These are phyloP conservation scores for Hoplostethus mediterraneus DNA, from an alignment of 2,797 vertebrate genomes.

Conservation along the genomic window DNA sequence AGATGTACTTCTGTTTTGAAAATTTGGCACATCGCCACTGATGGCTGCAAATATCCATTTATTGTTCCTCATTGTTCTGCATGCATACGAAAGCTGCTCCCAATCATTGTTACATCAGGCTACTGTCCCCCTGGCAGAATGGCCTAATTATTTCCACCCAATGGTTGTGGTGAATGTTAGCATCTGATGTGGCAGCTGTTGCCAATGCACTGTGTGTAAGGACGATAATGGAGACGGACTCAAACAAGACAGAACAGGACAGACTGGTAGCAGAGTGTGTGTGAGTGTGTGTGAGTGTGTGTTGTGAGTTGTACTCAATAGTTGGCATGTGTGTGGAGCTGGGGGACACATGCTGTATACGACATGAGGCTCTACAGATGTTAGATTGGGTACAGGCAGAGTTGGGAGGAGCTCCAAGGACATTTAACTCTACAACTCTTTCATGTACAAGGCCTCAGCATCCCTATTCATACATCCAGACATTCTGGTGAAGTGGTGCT, in stretches of 20 bases:
- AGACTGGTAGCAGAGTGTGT: constrained; percentile 53
- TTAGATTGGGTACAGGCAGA: constrained; percentile 54
- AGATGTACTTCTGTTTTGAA: constrained; percentile 16
- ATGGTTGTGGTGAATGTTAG: constrained; percentile 54
- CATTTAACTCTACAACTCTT: constrained; percentile 29
- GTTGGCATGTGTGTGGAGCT: constrained; percentile 12
- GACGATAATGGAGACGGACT: constrained; percentile 65
- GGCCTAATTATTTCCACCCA: constrained; percentile 63
- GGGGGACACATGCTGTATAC: constrained; percentile 17
- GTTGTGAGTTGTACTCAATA: constrained; percentile 30
- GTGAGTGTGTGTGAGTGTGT: constrained; percentile 7
- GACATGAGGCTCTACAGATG: constrained; percentile 59
- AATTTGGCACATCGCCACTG: constrained; percentile 42
- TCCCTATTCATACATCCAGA: background rate
- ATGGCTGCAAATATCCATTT: constrained; percentile 48
- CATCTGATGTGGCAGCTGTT: constrained; percentile 77
- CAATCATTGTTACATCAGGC: constrained; percentile 68
- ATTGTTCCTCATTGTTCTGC: constrained; percentile 53
- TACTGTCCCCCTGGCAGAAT: constrained; percentile 54
- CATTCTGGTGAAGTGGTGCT: constrained; percentile 46
- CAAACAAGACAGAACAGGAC: constrained; percentile 55
- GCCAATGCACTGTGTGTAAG: constrained; percentile 44
- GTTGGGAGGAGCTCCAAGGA: constrained; percentile 39
- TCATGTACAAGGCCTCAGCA: constrained; percentile 17
- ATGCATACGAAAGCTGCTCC: constrained; percentile 62